phyloP scores from a whole-genome alignment of 2,797 vertebrate genomes.

The Hirundo rustica region DNA sequence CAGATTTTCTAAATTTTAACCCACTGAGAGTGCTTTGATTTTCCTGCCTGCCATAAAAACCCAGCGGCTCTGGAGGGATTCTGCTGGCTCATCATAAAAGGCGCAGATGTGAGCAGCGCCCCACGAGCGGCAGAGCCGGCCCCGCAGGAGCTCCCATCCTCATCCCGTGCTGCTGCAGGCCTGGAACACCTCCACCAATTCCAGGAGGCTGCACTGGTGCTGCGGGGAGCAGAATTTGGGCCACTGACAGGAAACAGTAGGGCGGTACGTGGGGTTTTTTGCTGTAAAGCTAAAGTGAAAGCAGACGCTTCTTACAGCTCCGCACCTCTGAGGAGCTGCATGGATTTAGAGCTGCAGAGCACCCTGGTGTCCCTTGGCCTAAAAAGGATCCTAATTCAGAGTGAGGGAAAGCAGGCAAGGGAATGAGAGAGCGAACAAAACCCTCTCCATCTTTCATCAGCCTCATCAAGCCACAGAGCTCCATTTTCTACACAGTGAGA shows the following conservation, averaged over 20 bases:
- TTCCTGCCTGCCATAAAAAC: not conserved
- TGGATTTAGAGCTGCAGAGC: not conserved
- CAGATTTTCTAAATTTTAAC: not conserved
- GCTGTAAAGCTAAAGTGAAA: not conserved
- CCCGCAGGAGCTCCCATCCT: not conserved
- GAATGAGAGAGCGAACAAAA: not conserved
- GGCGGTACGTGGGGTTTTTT: not conserved
- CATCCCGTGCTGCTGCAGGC: fast-evolving
- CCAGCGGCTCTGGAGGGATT: not conserved
- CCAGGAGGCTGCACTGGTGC: not conserved
- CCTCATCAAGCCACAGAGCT: not conserved
- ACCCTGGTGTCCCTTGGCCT: not conserved
- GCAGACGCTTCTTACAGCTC: fast-evolving
- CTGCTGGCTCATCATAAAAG: conserved; percentile 15
- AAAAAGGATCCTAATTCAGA: not conserved
- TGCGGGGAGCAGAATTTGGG: not conserved
- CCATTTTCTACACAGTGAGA: not conserved
- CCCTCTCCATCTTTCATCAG: not conserved
- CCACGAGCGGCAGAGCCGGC: fast-evolving
- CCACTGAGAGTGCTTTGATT: not conserved
- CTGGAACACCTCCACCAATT: not conserved
- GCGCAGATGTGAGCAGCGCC: not conserved
- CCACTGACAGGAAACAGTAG: not conserved
- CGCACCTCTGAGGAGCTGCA: fast-evolving
- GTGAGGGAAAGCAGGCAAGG: not conserved